Conservation (phyloP, 2,113 vertebrate species). For the Phaethornis superciliosus region DNA sequence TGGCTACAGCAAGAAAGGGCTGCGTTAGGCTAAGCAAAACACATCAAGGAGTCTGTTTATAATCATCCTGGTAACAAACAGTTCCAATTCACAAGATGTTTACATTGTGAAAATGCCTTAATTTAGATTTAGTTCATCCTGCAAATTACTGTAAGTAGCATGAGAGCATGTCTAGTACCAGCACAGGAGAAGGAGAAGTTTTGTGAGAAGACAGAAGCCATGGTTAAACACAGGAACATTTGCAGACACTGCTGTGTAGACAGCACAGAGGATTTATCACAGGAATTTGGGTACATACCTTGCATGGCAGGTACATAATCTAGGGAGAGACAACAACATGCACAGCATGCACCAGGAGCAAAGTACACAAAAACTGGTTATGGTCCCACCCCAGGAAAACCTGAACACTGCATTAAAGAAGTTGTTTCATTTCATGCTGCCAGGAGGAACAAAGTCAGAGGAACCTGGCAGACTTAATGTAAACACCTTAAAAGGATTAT, state of each 20-base stretch:
- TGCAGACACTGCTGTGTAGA: background rate
- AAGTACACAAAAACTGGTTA: background rate
- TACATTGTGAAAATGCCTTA: background rate
- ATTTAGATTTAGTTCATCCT: background rate
- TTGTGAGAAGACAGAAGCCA: background rate
- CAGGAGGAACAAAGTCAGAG: background rate
- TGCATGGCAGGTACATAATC: background rate
- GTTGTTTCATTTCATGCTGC: background rate
- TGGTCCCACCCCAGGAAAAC: background rate
- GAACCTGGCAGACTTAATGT: background rate
- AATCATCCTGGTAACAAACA: background rate
- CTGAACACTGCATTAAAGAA: background rate
- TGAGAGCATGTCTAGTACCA: background rate
- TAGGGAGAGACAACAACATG: background rate
- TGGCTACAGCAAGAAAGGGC: background rate
- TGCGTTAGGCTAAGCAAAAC: background rate
- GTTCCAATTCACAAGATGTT: background rate
- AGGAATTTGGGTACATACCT: background rate
- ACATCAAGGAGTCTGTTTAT: background rate
- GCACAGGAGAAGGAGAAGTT: background rate
- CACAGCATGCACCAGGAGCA: background rate
- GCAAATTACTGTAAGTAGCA: fast-evolving
- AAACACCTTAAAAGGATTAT: slow-evolving; percentile 4
- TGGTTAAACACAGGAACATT: background rate
- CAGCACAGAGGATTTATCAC: background rate